These are phyloP conservation scores for Ectobius pallidus DNA, from an alignment of 2,888 invertebrate genomes.

Conservation along the genomic window DNA sequence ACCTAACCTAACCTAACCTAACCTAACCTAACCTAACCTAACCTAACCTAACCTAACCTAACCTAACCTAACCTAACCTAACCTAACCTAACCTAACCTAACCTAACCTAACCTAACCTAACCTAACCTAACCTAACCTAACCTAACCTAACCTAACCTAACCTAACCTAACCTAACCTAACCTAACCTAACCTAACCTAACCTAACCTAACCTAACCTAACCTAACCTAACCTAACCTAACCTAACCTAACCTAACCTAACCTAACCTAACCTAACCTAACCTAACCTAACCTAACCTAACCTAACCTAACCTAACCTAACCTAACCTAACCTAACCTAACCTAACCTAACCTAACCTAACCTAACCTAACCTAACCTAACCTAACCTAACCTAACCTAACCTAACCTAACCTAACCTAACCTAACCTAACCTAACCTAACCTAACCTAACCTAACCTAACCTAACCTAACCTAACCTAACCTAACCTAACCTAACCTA, in stretches of 20 bases:
- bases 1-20: not conserved
- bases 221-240: not conserved
- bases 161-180: not conserved
- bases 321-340: not conserved
- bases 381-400: not conserved
- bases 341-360: not conserved
- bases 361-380: not conserved
- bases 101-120: not conserved
- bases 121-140: not conserved
- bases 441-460: not conserved
- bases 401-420: not conserved
- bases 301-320: not conserved
- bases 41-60: not conserved
- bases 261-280: not conserved
- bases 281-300: not conserved
- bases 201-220: not conserved
- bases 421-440: not conserved
- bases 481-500: not conserved
- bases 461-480: not conserved
- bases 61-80: not conserved
- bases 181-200: not conserved
- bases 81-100: not conserved
- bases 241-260: not conserved
- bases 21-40: not conserved
- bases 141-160: not conserved